Evolutionary conservation across 2,888 invertebrate genomes (phyloP).

Genomic region (Coremacera marginata): DNA sequence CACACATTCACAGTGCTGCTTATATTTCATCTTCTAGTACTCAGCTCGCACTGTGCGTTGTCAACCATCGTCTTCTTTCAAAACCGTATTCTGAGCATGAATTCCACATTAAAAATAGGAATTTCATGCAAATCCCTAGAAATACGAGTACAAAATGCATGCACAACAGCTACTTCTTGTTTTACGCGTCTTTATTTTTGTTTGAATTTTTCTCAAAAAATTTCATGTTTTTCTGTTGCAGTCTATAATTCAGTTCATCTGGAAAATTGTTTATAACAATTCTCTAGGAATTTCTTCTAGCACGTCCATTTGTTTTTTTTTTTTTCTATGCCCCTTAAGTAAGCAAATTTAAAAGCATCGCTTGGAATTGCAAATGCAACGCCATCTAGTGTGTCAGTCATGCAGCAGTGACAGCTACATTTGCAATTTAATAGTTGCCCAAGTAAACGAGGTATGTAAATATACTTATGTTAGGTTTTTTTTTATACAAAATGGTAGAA

Average conservation of each 20-base stretch:
- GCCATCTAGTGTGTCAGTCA: conserved; percentile 15
- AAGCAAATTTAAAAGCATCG: background rate
- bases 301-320: background rate
- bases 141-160: background rate
- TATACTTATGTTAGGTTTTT: too few species aligned
- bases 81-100: too few species aligned
- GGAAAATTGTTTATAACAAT: background rate
- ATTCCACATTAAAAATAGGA: too few species aligned
- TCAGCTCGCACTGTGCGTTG: background rate
- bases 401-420: background rate
- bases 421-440: too few species aligned
- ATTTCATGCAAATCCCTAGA: too few species aligned
- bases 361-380: conserved; percentile 24
- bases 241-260: background rate
- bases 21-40: background rate
- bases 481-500: too few species aligned
- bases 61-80: background rate
- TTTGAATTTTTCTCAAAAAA: background rate
- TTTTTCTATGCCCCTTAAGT: background rate
- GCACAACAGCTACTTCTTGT: background rate
- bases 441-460: too few species aligned
- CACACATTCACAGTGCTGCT: background rate
- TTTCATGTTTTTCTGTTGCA: background rate
- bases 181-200: background rate
- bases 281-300: background rate